Base-by-base conservation (phyloP, 1,140 invertebrate species). In the Anagrus nilaparvatae region DNA sequence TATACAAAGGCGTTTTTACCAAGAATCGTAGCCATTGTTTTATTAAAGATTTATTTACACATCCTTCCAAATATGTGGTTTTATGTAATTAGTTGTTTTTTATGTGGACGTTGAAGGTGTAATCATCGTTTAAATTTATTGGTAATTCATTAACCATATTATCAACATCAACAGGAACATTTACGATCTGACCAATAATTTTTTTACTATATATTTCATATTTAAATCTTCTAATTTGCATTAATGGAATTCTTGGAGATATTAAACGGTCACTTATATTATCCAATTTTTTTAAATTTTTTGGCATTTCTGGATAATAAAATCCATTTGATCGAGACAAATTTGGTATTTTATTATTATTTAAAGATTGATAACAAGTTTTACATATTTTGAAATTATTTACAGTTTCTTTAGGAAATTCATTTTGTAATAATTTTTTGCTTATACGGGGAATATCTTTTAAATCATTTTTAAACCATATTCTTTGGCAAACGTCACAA, bases 151-250 rank as follows among this genome's bases (percentile, higher is more conserved):
- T 52, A 36, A 62, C 58, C 60, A 65, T 60, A 0, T 48, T 43
- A 48, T 65, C 35, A 36, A 56, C 57, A 33, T 54, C 34, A 4
- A 60, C 52, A 48, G 63, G 63, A 18, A 63, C 56, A 45, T 65
- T 63, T 17, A 63, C 59, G 34, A 62, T 51, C 57, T 63, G 58
- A 8, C 55, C 60, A 25, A 51, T 46, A 34, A 65, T 62, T 44
- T 55, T 60, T 54, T 58, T 52, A 29, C 40, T 48, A 16, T 38
- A 35, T 4, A 54, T 3, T 36, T 51, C 40, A 43, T 60, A 48
- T 19, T 54, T 13, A 7, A 61, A 43, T 20, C 55, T 44, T 42
- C 55, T 43, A 17, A 61, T 53, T 51, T 61, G 54, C 53, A 60
- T 58, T 40, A 61, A 61, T n/a, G 56, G 53, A 25, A 61, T 33